Evolutionary conservation across 2,113 vertebrate species (phyloP), one percentile per base, ranked within the genome.

Genomic region (Oreochromis spilurus): DNA sequence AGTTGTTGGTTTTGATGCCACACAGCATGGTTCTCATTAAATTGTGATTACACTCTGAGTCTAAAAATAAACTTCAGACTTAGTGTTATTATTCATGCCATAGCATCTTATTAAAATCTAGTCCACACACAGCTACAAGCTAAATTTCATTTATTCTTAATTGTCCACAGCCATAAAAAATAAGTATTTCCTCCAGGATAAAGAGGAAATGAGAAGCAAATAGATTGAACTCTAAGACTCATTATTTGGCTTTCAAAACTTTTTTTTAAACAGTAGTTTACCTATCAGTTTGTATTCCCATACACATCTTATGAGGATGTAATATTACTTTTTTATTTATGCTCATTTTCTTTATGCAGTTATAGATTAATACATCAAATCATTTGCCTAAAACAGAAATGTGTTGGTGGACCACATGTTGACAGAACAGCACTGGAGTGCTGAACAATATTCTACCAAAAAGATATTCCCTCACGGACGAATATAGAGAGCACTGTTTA

Each of bases 41-140:
- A 81, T 48, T 84, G 79, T 81, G 83, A 87, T 79, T 58, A 72
- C 79, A 86, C 82, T 86, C 85, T 81, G 43, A 58, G 84, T 77
- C 88, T 91, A 91, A 92, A 92, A 93, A 92, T 92, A 92, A 87
- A 91, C 82, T 57, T 85, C 36, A 80, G 60, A 45, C 67, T 62
- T 48, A 40, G 57, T 75, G 82, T 88, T 92, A 89, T 88, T 89
- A 92, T 29, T 29, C 29, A 29, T 5, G 29, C 29, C 4, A 29
- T 4, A 4, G 29, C 29, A 29, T 29, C 29, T 29, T 29, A 29
- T 29, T 29, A 29, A 29, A 29, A 29, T 86, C 87, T 85, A 85
- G 72, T 84, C 67, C 43, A 50, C 87, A 83, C 85, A 81, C 82
- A 89, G 88, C 86, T 89, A 89, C 81, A 58, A 84, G 90, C 87